Percentiles rank a stretch among this genome's conserved stretches.
These are phyloP conservation scores for Archegozetes longisetosus DNA, from an alignment of 1,140 invertebrate genomes.

Conservation along the genomic window DNA sequence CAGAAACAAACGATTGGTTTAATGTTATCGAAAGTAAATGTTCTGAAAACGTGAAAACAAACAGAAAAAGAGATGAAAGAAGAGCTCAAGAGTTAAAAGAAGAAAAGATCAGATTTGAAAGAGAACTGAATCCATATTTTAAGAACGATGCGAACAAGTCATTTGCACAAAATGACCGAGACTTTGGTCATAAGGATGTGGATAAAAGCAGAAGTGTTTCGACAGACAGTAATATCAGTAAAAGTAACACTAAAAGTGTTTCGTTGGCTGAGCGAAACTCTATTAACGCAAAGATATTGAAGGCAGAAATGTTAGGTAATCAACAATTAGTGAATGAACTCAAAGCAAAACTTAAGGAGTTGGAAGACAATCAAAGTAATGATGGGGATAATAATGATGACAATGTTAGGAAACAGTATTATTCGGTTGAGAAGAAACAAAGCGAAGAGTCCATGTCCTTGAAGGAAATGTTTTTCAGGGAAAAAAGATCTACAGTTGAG, in stretches of 20 bases:
- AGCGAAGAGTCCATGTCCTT: conserved; percentile 49
- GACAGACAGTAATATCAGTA: neutral
- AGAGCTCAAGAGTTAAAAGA: neutral
- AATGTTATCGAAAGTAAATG: no score
- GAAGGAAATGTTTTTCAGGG: conserved; percentile 11
- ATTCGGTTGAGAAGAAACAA: neutral
- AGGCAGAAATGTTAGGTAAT: conserved; percentile 77
- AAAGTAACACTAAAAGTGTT: neutral
- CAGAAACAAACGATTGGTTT: no score
- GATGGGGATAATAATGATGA: neutral
- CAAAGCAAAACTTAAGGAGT: conserved; percentile 43
- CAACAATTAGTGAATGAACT: conserved; percentile 46
- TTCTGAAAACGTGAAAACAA: no score
- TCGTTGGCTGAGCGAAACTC: conserved; percentile 1
- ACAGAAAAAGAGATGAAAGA: no score
- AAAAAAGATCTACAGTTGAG: neutral
- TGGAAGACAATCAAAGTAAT: neutral
- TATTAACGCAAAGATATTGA: conserved; percentile 53
- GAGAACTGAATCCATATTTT: conserved; percentile 8
- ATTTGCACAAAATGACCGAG: neutral
- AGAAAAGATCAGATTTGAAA: neutral
- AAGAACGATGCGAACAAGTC: neutral
- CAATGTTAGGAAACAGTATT: neutral
- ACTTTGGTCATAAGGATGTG: neutral
- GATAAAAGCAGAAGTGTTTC: neutral